Base-by-base conservation (phyloP, 2,888 invertebrate species). In the Ichneumon xanthorius region DNA sequence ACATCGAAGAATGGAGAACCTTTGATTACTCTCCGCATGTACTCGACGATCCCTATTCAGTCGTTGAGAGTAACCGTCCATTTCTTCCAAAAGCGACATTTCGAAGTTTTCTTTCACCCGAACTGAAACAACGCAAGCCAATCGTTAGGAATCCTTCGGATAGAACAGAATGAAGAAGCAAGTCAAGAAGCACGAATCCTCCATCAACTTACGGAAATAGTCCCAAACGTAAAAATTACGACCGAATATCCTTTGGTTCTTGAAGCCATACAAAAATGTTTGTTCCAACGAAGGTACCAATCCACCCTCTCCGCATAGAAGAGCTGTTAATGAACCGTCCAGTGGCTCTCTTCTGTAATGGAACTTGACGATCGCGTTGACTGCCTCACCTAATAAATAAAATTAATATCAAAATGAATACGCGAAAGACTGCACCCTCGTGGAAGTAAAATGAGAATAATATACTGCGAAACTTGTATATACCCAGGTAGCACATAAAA, bases 181-280 rank as follows among this genome's bases (percentile, higher is more conserved):
- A 58, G 26, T 58, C n/a, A n/a, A n/a, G n/a, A n/a, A n/a, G 3
- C 58, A 6, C 58, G 50, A 33, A 48, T 16, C 33, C 48, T 72
- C 37, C 16, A 16, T 65, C n/a, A 71, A 94, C 95, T 95, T 94
- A 99, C 99, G 97, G 92, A 99, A 97, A 94, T 98, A 99, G 94
- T 99, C 99, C 99, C 99, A 99, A 87, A 99, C 97, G 93, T 98
- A 99, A 88, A 99, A 96, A 95, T 99, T 99, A 90, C 97, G 96
- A 37, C 98, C 97, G 94, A 99, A 99, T 89, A 99, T 96, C 84
- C 99, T 95, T 2, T 98, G 96, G 6, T 99, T 99, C 90, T 98
- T 98, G 94, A 99, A 99, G 7, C 99, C 99, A 91, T 97, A 97
- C n/a, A 98, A 95, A 94, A 99, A 99, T 2, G 98, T 98, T 93